A percentile compares a stretch with the other conserved stretches of the same genome.
These are phyloP conservation scores for Anorthoa munda DNA, from an alignment of 2,888 invertebrate species.

Conservation along the genomic window DNA sequence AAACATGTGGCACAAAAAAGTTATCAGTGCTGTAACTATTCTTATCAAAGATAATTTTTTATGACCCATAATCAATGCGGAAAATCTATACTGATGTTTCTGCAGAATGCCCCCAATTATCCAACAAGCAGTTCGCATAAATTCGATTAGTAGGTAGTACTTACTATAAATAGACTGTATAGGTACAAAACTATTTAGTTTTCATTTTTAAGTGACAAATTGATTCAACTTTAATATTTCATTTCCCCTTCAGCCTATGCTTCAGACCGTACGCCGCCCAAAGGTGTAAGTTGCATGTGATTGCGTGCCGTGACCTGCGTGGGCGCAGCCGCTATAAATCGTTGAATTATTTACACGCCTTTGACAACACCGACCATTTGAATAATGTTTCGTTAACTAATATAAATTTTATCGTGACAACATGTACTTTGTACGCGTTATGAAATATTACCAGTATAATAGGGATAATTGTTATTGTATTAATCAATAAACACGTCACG, in stretches of 20 bases:
- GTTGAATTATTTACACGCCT: constrained; percentile 65
- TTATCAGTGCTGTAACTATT: too few species aligned
- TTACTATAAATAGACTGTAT: too few species aligned
- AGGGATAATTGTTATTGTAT: constrained; percentile 61
- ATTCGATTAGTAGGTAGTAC: neutral
- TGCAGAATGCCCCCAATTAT: neutral
- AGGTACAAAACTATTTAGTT: too few species aligned
- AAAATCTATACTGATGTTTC: neutral
- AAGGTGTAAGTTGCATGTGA: constrained; percentile 64
- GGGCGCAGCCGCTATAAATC: constrained; percentile 65
- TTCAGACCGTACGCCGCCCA: constrained; percentile 36
- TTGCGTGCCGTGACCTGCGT: constrained; percentile 64
- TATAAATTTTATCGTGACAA: constrained; percentile 63
- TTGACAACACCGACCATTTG: constrained; percentile 65
- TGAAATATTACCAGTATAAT: constrained; percentile 67
- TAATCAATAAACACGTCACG: constrained; percentile 56
- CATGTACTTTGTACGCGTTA: constrained; percentile 50
- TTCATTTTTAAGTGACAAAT: neutral
- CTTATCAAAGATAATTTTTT: too few species aligned
- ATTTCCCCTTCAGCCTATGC: constrained; percentile 7
- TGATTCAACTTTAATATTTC: neutral
- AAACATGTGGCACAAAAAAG: too few species aligned
- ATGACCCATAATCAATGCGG: too few species aligned
- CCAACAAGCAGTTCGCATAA: neutral
- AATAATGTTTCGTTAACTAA: constrained; percentile 63